A percentile compares a stretch with the other conserved stretches of the same genome.
Evolutionary conservation across 2,113 vertebrate genomes (phyloP).

Genomic region (Nanger granti): DNA sequence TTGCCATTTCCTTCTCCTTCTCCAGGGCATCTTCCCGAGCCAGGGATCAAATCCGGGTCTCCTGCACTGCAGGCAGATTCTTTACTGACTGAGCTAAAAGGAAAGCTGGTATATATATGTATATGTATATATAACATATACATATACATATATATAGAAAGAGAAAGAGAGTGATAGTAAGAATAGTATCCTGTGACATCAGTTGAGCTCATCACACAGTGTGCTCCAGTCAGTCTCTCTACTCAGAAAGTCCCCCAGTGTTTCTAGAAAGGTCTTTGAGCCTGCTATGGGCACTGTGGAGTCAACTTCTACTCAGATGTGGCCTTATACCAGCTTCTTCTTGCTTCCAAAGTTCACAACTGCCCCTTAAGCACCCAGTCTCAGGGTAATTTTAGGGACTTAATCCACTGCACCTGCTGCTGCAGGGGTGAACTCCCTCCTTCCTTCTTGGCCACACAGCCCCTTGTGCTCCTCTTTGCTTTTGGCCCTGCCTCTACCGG

Average conservation of each 20-base stretch:
- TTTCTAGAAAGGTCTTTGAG: background rate
- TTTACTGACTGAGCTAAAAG: background rate
- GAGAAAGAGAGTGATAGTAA: background rate
- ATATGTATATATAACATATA: no score
- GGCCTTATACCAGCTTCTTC: background rate
- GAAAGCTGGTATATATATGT: background rate
- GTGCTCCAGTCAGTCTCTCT: background rate
- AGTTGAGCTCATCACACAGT: background rate
- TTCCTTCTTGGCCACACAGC: background rate
- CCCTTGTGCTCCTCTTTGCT: background rate
- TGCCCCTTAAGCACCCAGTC: background rate
- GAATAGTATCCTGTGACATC: background rate
- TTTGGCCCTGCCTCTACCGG: background rate
- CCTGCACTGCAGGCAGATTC: background rate
- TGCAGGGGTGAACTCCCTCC: background rate
- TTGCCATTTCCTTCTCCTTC: background rate
- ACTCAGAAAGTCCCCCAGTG: background rate
- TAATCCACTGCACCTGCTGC: background rate
- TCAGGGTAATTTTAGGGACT: background rate
- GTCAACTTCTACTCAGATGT: background rate
- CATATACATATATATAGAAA: background rate
- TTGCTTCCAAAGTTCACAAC: background rate
- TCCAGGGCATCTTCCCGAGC: background rate
- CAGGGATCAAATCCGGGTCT: rapidly evolving
- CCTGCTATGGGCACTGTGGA: background rate